Evolutionary conservation across 1,140 invertebrate species (phyloP).

Genomic region (Lutraria rhynchaena): DNA sequence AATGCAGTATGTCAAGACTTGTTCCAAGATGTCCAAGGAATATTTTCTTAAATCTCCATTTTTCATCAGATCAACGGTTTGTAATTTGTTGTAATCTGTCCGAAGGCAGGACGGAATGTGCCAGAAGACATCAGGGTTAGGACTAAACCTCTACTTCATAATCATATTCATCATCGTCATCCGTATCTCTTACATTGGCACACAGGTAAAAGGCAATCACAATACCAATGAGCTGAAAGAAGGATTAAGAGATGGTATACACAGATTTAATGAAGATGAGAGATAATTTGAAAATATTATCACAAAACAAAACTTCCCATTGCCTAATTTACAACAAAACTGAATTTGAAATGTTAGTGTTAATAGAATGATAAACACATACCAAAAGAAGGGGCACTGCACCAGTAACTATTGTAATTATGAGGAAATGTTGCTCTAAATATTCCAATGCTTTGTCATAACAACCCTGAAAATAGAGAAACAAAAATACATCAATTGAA

Average conservation of each 20-base stretch:
- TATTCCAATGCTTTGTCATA: constrained; percentile 53
- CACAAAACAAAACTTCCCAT: too few relatives aligned
- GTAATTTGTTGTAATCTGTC: not conserved
- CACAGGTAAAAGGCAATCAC: constrained; percentile 56
- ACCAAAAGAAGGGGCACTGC: constrained; percentile 50
- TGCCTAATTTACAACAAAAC: too few relatives aligned
- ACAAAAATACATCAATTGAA: not conserved
- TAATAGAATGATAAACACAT: too few relatives aligned
- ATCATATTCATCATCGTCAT: constrained; percentile 54
- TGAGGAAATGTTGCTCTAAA: constrained; percentile 38
- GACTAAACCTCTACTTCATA: constrained; percentile 50
- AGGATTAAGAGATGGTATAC: too few relatives aligned
- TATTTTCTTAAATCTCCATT: too few relatives aligned
- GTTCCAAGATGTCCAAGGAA: too few relatives aligned
- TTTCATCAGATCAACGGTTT: too few relatives aligned
- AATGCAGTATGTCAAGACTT: too few relatives aligned
- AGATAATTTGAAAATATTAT: too few relatives aligned
- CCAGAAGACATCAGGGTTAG: not conserved
- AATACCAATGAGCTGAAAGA: constrained; percentile 49
- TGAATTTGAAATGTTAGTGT: too few relatives aligned
- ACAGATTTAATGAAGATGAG: too few relatives aligned
- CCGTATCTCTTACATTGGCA: constrained; percentile 45
- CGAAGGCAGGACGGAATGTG: constrained; percentile 32
- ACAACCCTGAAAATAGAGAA: constrained; percentile 47
- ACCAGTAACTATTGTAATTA: constrained; percentile 47